Conservation (phyloP, 2,888 invertebrate species). For the Chouioia cunea region DNA sequence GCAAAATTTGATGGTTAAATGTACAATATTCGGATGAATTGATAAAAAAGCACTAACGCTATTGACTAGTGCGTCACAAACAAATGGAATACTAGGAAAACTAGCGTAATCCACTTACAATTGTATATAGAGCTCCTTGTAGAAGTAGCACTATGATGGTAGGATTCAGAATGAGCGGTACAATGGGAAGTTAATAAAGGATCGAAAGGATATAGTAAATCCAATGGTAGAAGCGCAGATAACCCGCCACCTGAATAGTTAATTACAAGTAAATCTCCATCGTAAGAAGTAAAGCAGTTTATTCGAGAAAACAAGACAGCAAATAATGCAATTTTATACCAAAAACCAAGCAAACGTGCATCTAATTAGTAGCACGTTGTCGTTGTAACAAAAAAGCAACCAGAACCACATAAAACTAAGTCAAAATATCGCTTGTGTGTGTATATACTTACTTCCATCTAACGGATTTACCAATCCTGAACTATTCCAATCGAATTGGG, state of each 20-base stretch:
- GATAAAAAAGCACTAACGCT: not conserved
- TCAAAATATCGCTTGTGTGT: constrained; percentile 1
- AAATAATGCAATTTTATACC: constrained; percentile 3
- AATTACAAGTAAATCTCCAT: constrained; percentile 40
- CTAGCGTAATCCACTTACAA: constrained; percentile 64
- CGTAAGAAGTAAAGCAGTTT: constrained; percentile 23
- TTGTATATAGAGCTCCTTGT: constrained; percentile 66
- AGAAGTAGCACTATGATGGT: constrained; percentile 66
- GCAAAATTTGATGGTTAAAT: too few relatives aligned
- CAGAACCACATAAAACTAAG: constrained; percentile 12
- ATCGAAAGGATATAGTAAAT: constrained; percentile 67
- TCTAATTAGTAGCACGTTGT: not conserved
- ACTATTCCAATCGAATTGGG: constrained; percentile 82
- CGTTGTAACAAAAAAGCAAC: not conserved
- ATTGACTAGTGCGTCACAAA: too few relatives aligned
- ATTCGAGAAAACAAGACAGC: not conserved
- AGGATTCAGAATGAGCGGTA: constrained; percentile 67
- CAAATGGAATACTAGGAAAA: constrained; percentile 24
- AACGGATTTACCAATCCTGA: constrained; percentile 81
- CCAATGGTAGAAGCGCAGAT: constrained; percentile 66
- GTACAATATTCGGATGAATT: not conserved
- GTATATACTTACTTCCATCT: constrained; percentile 69
- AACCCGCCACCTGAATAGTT: constrained; percentile 65
- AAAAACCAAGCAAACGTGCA: constrained; percentile 3
- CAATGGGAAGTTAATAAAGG: constrained; percentile 67